Percentiles rank a stretch among this genome's conserved stretches.
These are phyloP conservation scores for Pseudorhombus dupliciocellatus DNA, from an alignment of 2,113 vertebrate species.

Conservation along the genomic window DNA sequence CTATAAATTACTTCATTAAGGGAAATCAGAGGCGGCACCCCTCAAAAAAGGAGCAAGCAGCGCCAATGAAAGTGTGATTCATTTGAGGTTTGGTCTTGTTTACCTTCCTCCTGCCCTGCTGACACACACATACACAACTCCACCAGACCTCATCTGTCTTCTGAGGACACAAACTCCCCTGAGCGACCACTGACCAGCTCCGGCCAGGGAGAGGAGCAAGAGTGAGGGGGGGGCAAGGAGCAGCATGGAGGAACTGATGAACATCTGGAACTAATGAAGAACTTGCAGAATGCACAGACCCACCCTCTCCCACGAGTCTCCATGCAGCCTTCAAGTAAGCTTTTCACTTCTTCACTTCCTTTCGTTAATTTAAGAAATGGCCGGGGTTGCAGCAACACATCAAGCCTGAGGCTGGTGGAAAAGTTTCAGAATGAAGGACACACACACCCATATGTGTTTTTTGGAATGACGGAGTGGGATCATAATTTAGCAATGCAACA, in stretches of 20 bases:
- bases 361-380: background rate
- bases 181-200: conserved; percentile 24
- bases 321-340: conserved; percentile 36
- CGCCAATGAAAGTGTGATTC: background rate
- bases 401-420: background rate
- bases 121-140: conserved; percentile 17
- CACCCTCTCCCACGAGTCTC: conserved; percentile 81
- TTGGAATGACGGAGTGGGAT: background rate
- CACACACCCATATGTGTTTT: conserved; percentile 3
- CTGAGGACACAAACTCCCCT: conserved; percentile 11
- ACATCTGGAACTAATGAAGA: conserved; percentile 85
- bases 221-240: conserved; percentile 40
- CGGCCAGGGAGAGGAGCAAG: conserved; percentile 31
- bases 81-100: background rate
- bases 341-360: conserved; percentile 22
- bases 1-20: too few species aligned
- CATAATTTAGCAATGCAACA: background rate
- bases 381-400: background rate
- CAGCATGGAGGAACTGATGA: conserved; percentile 49
- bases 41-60: background rate
- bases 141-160: conserved; percentile 19
- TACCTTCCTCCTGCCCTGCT: conserved; percentile 7
- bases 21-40: background rate
- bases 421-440: conserved; percentile 13
- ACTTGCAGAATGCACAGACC: conserved; percentile 67